Percentiles rank a stretch among this genome's conserved stretches.
Conservation (phyloP, 2,113 vertebrate genomes). For the Lethenteron camtschaticum region DNA sequence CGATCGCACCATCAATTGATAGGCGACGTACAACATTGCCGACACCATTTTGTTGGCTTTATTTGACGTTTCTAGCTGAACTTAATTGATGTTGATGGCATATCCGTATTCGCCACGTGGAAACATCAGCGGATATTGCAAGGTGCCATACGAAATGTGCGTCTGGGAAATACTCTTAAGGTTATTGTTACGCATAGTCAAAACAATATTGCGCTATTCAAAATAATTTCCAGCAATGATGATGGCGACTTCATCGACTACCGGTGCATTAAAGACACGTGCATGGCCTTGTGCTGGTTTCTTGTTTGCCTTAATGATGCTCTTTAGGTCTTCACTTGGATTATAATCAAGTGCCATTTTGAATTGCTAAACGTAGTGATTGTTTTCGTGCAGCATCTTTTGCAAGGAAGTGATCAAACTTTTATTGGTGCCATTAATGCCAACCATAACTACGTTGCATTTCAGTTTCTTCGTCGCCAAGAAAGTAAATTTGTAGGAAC, state of each 20-base stretch:
- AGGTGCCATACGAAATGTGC: neutral
- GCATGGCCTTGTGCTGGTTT: neutral
- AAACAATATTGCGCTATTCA: neutral
- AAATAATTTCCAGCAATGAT: slow-evolving; percentile 2
- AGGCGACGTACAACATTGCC: neutral
- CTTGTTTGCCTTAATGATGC: neutral
- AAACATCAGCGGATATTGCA: neutral
- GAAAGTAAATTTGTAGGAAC: neutral
- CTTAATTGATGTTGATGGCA: neutral
- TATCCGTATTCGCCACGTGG: neutral
- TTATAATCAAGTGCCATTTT: neutral
- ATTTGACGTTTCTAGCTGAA: neutral
- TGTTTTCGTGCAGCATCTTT: neutral
- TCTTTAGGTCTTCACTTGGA: neutral
- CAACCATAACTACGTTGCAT: neutral
- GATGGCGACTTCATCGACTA: neutral
- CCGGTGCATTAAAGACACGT: neutral
- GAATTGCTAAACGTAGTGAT: neutral
- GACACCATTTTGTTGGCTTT: neutral
- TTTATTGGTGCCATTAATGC: neutral
- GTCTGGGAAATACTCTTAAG: neutral
- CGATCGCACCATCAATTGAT: neutral
- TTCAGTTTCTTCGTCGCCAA: neutral
- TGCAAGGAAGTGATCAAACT: neutral
- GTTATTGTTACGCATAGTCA: neutral